Evolutionary conservation across 2,888 invertebrate species (phyloP).

Genomic region (Leptopterna dolabrata): DNA sequence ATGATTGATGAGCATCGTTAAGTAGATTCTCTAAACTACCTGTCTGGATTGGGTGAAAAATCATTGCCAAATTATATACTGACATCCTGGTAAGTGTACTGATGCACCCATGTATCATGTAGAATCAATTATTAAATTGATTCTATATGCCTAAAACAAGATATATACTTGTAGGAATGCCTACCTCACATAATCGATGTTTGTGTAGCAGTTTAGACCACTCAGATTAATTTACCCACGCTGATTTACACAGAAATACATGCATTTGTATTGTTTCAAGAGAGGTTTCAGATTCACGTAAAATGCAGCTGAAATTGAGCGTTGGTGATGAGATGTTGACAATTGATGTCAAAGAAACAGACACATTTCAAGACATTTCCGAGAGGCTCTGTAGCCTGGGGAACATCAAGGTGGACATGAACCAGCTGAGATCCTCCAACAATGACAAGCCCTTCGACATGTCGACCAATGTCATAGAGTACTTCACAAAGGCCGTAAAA

Average conservation of each 20-base stretch:
- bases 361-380: constrained; percentile 59
- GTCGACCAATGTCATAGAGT: constrained; percentile 60
- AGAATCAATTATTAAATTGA: too few species aligned
- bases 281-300: not conserved
- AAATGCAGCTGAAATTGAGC: constrained; percentile 59
- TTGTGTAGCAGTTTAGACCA: too few species aligned
- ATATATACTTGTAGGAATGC: too few species aligned
- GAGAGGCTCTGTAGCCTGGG: constrained; percentile 55
- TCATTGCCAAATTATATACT: too few species aligned
- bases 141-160: too few species aligned
- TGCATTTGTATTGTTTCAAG: not conserved
- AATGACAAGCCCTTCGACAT: constrained; percentile 60
- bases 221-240: not conserved
- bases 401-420: constrained; percentile 59
- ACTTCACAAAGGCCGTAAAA: constrained; percentile 56
- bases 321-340: constrained; percentile 56
- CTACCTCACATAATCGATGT: too few species aligned
- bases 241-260: not conserved
- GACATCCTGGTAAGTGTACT: too few species aligned
- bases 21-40: too few species aligned
- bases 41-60: too few species aligned
- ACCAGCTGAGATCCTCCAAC: constrained; percentile 56
- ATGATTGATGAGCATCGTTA: too few species aligned
- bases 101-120: too few species aligned
- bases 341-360: constrained; percentile 57